Evolutionary conservation across 2,113 vertebrate genomes (phyloP).

Genomic region (Tonatia bakeri): DNA sequence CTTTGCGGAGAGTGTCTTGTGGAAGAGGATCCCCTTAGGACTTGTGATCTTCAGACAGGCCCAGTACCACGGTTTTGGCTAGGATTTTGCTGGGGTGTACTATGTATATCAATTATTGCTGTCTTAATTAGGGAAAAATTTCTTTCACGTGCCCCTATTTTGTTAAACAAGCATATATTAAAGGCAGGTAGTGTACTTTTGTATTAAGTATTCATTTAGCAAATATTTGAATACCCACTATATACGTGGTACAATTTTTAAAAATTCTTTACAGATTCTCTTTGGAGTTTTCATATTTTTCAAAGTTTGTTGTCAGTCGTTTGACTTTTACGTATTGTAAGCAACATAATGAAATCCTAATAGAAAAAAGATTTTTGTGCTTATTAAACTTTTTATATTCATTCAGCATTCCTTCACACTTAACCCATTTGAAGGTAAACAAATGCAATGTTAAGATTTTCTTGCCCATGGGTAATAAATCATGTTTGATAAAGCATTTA

Average conservation of each 20-base stretch:
- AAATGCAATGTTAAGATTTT: conserved; percentile 57
- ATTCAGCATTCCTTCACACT: neutral
- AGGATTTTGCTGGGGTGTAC: neutral
- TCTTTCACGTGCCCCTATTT: neutral
- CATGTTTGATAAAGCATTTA: conserved; percentile 34
- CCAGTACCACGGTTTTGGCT: neutral
- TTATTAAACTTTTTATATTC: conserved; percentile 56
- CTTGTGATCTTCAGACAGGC: neutral
- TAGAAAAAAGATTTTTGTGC: neutral
- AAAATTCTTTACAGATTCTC: neutral
- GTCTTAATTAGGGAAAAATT: neutral
- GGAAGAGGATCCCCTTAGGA: neutral
- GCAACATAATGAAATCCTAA: neutral
- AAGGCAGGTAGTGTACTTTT: neutral
- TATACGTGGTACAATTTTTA: neutral
- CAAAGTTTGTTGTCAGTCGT: neutral
- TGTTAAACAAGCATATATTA: neutral
- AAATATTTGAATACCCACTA: neutral
- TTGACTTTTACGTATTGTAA: conserved; percentile 43
- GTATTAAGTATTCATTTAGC: conserved; percentile 8
- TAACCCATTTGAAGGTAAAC: conserved; percentile 40
- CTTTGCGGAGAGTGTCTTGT: neutral
- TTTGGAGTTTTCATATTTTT: neutral
- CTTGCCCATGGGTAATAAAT: conserved; percentile 17
- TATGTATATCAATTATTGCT: neutral